These are phyloP conservation scores for Tipula confusa DNA, from an alignment of 2,888 invertebrate species.

Conservation along the genomic window DNA sequence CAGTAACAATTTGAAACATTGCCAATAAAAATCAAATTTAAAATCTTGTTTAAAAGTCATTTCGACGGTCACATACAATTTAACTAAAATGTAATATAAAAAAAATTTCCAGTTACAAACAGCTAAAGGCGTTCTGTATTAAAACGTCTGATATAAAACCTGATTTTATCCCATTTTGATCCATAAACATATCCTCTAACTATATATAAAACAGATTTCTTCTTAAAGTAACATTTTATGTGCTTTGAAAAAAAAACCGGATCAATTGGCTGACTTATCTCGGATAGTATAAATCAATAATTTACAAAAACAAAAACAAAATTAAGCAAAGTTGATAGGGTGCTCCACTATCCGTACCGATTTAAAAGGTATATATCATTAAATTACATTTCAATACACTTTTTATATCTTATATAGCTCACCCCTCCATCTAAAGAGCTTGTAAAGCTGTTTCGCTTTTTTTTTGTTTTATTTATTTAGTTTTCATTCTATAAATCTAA, in stretches of 20 bases:
- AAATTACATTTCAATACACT: background rate
- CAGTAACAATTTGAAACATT: too few species aligned
- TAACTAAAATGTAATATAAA: too few species aligned
- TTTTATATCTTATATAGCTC: background rate
- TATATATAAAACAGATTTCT: background rate
- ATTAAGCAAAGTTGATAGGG: too few species aligned
- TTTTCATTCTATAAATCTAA: background rate
- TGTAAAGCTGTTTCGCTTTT: background rate
- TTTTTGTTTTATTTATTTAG: background rate
- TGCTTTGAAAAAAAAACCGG: background rate
- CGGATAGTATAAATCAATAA: background rate
- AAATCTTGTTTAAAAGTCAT: too few species aligned
- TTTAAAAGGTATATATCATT: background rate
- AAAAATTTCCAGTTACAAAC: background rate
- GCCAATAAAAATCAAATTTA: too few species aligned
- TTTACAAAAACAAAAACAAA: too few species aligned
- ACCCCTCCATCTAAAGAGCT: background rate
- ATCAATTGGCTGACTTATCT: background rate
- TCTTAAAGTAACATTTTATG: background rate
- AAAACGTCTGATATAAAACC: background rate
- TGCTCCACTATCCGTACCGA: background rate
- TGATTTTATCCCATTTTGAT: background rate
- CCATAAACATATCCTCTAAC: background rate
- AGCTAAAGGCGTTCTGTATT: background rate
- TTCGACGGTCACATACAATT: too few species aligned